A percentile compares a stretch with the other conserved stretches of the same genome.
Evolutionary conservation across 2,888 invertebrate species (phyloP).

Genomic region (Sphaerophoria taeniata): DNA sequence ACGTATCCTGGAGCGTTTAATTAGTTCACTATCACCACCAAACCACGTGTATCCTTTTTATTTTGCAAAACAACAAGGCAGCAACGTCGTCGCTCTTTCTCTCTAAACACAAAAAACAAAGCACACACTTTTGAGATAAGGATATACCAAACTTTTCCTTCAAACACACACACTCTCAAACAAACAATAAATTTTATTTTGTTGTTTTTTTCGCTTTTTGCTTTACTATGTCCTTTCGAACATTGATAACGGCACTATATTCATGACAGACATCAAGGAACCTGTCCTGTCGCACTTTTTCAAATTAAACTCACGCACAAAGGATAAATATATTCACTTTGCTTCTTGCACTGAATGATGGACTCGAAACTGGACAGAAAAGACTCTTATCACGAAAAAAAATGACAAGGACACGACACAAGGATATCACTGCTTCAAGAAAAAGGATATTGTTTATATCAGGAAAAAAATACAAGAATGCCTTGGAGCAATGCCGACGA

Average conservation of each 20-base stretch:
- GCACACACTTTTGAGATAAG: not conserved
- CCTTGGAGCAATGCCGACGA: no score
- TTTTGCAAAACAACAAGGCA: not conserved
- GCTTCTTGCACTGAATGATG: not conserved
- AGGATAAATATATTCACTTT: not conserved
- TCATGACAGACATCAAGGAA: slow-evolving; percentile 61
- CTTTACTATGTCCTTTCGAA: slow-evolving; percentile 60
- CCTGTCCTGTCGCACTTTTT: slow-evolving; percentile 29
- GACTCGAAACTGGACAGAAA: not conserved
- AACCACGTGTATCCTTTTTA: slow-evolving; percentile 45
- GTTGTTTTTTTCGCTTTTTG: slow-evolving; percentile 15
- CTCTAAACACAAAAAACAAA: slow-evolving; percentile 4
- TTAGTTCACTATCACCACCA: slow-evolving; percentile 32
- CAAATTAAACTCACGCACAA: slow-evolving; percentile 28
- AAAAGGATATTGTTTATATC: no score
- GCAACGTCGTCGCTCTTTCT: not conserved
- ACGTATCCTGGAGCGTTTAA: slow-evolving; percentile 72
- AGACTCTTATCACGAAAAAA: slow-evolving; percentile 20
- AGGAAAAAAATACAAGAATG: not conserved
- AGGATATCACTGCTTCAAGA: not conserved
- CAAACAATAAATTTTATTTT: not conserved
- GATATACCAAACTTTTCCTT: not conserved
- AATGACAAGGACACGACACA: not conserved
- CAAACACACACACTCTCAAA: slow-evolving; percentile 25
- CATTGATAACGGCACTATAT: slow-evolving; percentile 54